phyloP scores from a whole-genome alignment of 1,140 invertebrate species.

The Caenorhabditis tropicalis region DNA sequence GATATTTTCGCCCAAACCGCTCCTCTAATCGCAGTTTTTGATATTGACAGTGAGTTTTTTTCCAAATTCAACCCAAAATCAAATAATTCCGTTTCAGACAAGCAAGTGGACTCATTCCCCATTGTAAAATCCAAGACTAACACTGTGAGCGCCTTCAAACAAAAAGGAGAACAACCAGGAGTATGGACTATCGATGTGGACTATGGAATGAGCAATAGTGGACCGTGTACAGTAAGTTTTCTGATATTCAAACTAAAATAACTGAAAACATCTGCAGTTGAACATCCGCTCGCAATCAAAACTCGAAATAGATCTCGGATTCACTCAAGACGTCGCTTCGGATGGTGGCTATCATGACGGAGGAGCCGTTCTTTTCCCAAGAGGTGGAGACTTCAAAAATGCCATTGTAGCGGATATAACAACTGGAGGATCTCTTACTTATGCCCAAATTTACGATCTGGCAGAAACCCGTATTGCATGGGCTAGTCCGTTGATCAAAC shows the following conservation, averaged over 20 bases:
- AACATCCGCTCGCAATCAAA: constrained; percentile 46
- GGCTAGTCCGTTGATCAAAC: constrained; percentile 51
- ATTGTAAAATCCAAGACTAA: constrained; percentile 52
- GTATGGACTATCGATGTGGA: constrained; percentile 49
- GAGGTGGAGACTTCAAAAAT: constrained; percentile 15
- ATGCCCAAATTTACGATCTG: constrained; percentile 51
- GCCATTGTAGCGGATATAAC: constrained; percentile 44
- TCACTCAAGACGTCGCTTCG: constrained; percentile 47
- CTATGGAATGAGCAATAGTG: constrained; percentile 26
- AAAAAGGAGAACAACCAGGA: constrained; percentile 35
- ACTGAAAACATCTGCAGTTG: constrained; percentile 19
- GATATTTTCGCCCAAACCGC: constrained; percentile 43
- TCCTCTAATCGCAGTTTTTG: constrained; percentile 30
- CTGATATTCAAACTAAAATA: neutral
- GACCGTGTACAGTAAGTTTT: constrained; percentile 31
- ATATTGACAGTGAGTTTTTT: neutral
- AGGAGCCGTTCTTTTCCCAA: constrained; percentile 27
- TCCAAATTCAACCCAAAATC: neutral
- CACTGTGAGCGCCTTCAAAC: constrained; percentile 31
- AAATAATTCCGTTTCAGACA: neutral
- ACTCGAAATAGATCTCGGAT: constrained; percentile 46
- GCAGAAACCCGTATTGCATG: constrained; percentile 49
- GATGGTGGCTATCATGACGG: constrained; percentile 49
- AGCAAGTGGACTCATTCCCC: neutral
- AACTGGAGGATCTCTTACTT: constrained; percentile 34